phyloP scores from a whole-genome alignment of 2,888 invertebrate species.

The Brachyopa scutellaris region DNA sequence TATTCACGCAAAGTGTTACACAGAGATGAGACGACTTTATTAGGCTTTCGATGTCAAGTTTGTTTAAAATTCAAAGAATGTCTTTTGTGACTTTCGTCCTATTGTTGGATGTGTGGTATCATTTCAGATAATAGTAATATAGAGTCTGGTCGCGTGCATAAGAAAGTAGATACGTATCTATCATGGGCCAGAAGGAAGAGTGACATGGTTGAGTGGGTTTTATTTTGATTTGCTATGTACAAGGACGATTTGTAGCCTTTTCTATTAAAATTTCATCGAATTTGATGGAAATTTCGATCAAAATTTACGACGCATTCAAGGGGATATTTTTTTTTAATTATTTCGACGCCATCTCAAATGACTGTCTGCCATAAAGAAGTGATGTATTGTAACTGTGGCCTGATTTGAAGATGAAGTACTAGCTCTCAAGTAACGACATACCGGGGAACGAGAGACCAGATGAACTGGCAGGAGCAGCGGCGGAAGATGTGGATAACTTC shows the following conservation, averaged over 20 bases:
- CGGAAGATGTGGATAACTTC: no score
- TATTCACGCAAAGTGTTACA: constrained; percentile 57
- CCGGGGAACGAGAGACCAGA: no score
- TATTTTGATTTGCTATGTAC: constrained; percentile 50
- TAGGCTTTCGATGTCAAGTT: constrained; percentile 34
- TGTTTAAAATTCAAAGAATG: constrained; percentile 61
- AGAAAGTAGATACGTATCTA: constrained; percentile 18
- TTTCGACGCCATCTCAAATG: no score
- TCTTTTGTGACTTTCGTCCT: constrained; percentile 32
- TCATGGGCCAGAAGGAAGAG: constrained; percentile 22
- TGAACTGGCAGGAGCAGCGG: no score
- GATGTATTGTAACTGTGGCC: no score
- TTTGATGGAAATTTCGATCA: background rate
- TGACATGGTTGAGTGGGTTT: constrained; percentile 56
- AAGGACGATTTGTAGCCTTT: constrained; percentile 11
- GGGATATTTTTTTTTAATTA: no score
- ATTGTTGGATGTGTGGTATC: background rate
- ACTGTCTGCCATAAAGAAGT: no score
- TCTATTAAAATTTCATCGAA: constrained; percentile 2
- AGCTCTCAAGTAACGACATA: no score
- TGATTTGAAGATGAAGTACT: no score
- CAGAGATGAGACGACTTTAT: constrained; percentile 56
- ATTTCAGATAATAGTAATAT: constrained; percentile 15
- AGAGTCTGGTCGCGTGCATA: constrained; percentile 35
- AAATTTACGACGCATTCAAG: no score